A percentile compares a stretch with the other conserved stretches of the same genome.
These are phyloP conservation scores for Diacarnus erythraeanus DNA, from an alignment of 37 sponge, comb jelly and placozoan species.

Conservation along the genomic window DNA sequence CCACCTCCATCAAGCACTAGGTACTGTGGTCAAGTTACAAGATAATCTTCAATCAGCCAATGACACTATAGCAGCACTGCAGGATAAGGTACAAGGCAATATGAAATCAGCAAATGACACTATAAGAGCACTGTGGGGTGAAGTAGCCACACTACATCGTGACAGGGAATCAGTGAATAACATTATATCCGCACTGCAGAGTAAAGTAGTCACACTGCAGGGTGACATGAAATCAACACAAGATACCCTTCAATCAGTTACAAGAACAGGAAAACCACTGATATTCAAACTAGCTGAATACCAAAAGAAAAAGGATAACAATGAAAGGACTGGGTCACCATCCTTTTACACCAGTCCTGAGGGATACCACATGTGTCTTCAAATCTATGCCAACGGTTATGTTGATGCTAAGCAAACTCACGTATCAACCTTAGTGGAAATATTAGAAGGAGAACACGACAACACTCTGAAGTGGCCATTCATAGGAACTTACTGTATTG, in stretches of 20 bases:
- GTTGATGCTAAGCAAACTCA: too few species aligned
- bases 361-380: constrained; percentile 46
- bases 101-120: background rate
- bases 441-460: too few species aligned
- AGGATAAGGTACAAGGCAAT: background rate
- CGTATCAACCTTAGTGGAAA: too few species aligned
- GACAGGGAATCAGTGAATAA: background rate
- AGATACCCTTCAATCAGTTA: too few species aligned
- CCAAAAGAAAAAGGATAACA: background rate
- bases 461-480: too few species aligned
- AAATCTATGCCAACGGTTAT: constrained; percentile 16
- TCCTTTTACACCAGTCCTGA: constrained; percentile 24
- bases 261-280: background rate
- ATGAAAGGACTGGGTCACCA: background rate
- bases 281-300: background rate
- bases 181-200: too few species aligned
- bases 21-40: background rate
- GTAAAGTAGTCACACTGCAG: too few species aligned
- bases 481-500: too few species aligned
- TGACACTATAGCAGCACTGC: too few species aligned
- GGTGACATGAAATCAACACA: too few species aligned
- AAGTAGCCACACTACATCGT: background rate
- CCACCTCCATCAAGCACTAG: background rate
- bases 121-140: too few species aligned
- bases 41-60: too few species aligned